Evolutionary conservation across 2,888 invertebrate species (phyloP), one percentile per base, ranked within the genome.

Genomic region (Cheilosia scutellata): DNA sequence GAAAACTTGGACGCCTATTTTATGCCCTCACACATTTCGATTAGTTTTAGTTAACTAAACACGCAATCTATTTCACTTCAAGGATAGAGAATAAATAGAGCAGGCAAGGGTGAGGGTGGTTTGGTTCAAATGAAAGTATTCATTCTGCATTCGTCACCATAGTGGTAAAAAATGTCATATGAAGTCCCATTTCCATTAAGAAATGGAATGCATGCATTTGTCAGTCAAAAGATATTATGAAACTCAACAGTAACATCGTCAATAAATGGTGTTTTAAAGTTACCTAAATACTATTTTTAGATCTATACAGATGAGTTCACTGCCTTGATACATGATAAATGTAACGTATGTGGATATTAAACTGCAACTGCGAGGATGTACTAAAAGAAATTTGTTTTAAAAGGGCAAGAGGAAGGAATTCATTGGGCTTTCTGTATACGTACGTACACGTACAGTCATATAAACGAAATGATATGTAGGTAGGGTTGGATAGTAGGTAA

Each of bases 31-130:
- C 66, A 66, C 27, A 60, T 79, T 66, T 74, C 79, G 72, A 79
- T 74, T 72, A 74, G 63, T 37, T 37, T 11, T 11, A 37, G 11
- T 72, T 49, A 72, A 72, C 79, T 63, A 72, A 37, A 74, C 79
- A 79, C 74, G 79, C 79, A 79, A 74, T 74, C 72, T 79, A 79
- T 74, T 71, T 66, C 51, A 65, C 66, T 44, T 60, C 58, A 72
- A 66, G 60, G 60, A 78, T 70, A 77, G 57, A 63, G 51, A 72
- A 72, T 58, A 79, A 74, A 79, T 79, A 66, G 57, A 47, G 40
- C 71, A 74, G 29, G 16, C 37, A 29, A 51, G 31, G 42, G 42
- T 31, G 55, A 76, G 55, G 68, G 42, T 3, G 37, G 11, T 11
- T 37, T 37, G 37, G 11, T 11, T 37, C 4, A 37, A 37, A 37